phyloP scores from a whole-genome alignment of 2,797 vertebrate genomes.

The Aldrovandia affinis region DNA sequence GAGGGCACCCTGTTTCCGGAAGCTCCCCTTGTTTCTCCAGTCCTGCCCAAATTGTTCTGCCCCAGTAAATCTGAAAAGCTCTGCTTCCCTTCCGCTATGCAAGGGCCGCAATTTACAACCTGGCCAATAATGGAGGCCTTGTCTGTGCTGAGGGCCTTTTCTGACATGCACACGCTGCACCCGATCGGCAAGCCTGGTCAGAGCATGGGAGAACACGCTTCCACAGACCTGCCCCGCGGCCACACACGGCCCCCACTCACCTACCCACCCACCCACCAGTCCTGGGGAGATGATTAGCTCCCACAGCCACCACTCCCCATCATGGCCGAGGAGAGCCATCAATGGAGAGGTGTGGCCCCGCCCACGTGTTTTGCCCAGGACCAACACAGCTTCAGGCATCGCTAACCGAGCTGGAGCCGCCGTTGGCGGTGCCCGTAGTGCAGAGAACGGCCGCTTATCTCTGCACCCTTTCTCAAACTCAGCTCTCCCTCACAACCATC shows the following conservation, averaged over 20 bases:
- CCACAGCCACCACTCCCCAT: not conserved
- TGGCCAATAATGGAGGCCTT: constrained; percentile 50
- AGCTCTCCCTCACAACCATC: not conserved
- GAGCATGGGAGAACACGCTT: not conserved
- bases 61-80: constrained; percentile 23
- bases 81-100: constrained; percentile 39
- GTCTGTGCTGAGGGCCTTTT: constrained; percentile 22
- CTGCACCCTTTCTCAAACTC: not conserved
- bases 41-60: constrained; percentile 18
- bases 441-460: not conserved
- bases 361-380: not conserved
- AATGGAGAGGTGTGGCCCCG: not conserved
- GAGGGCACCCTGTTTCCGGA: not conserved
- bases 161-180: constrained; percentile 32
- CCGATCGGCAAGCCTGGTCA: too few species aligned
- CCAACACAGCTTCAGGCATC: not conserved
- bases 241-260: not conserved
- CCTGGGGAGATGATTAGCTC: not conserved
- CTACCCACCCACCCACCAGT: not conserved
- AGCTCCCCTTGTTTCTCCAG: constrained; percentile 1
- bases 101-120: constrained; percentile 50
- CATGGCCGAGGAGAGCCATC: not conserved
- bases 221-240: not conserved
- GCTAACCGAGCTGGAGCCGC: not conserved
- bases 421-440: not conserved